These are phyloP conservation scores for Narcine bancroftii DNA, from an alignment of 2,113 vertebrate species.

Conservation along the genomic window DNA sequence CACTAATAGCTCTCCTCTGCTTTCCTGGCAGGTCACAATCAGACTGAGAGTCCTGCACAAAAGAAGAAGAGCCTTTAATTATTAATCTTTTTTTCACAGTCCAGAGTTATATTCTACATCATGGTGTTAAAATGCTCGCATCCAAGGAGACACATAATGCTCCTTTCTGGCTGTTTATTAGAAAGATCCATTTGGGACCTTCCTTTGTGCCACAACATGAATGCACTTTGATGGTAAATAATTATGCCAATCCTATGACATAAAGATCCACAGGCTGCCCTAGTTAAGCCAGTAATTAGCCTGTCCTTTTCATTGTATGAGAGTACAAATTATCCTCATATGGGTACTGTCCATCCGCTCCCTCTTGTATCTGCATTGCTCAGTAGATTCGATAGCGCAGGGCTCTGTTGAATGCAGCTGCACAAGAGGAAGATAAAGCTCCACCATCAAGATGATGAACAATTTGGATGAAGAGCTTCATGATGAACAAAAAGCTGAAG, in stretches of 20 bases:
- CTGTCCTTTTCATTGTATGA: conserved; percentile 85
- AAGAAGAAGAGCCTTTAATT: conserved; percentile 77
- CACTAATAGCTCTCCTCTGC: conserved; percentile 85
- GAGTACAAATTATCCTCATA: conserved; percentile 94
- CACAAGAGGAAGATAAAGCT: conserved; percentile 82
- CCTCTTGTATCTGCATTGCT: conserved; percentile 62
- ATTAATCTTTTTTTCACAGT: conserved; percentile 64
- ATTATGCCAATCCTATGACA: conserved; percentile 97
- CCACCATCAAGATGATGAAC: conserved; percentile 87
- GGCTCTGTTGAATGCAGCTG: conserved; percentile 70
- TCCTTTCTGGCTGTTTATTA: conserved; percentile 86
- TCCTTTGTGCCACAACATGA: conserved; percentile 92
- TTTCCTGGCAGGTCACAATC: conserved; percentile 63
- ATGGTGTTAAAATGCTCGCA: conserved; percentile 75
- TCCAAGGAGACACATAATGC: conserved; percentile 78
- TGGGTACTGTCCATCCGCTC: conserved; percentile 74
- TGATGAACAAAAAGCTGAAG: conserved; percentile 80
- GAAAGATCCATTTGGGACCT: conserved; percentile 85
- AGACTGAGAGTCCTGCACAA: conserved; percentile 65
- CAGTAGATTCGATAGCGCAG: conserved; percentile 67
- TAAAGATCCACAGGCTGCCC: conserved; percentile 92
- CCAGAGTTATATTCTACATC: conserved; percentile 79
- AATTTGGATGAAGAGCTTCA: conserved; percentile 82
- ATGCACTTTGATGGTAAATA: conserved; percentile 98
- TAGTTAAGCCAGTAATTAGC: conserved; percentile 99